Base-by-base conservation (phyloP, 1,140 invertebrate genomes). In the Centruroides vittatus region DNA sequence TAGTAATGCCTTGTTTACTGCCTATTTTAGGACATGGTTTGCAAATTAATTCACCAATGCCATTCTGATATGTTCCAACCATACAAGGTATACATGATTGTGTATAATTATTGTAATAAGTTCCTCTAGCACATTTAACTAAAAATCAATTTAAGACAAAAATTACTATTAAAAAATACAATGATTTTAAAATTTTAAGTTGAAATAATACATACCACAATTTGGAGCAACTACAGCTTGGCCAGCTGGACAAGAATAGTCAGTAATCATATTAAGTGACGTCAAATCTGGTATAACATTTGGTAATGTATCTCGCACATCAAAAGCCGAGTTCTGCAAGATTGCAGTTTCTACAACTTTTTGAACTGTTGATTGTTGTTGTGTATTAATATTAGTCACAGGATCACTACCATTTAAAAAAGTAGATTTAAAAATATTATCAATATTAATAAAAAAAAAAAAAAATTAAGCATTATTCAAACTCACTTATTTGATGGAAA, bases 121-220 rank as follows among this genome's bases (percentile, higher is more conserved):
- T 91, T 57, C 95, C 95, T 64, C 93, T 82, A 47, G 93, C 85
- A 73, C 95, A 99, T 35, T 93, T 88, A 35, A 98, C 94, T 90
- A 73, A 35, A 78, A 78, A 55, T 9, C 55, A 23, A n/a, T 8
- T 51, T 8, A 13, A 51, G 11, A 51, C 10, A 51, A 34, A 8
- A 41, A 41, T 41, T 41, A 41, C 5, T 41, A 6, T 41, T 41
- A 41, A 41, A 41, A 41, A 23, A 23, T 23, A 23, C 23, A 23
- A 41, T 41, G 1, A 41, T 41, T 41, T 41, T 6, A 41, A 41
- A 41, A 41, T 3, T 41, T 41, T 3, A 41, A 59, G 36, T 66
- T 60, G 23, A 66, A 65, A 0, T 41, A 41, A 41, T 41, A 41
- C 41, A 41, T 41, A 89, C 86, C 87, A 72, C 90, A 94, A 71